Evolutionary conservation across 2,113 vertebrate species (phyloP).

Genomic region (Oncorhynchus mykiss): DNA sequence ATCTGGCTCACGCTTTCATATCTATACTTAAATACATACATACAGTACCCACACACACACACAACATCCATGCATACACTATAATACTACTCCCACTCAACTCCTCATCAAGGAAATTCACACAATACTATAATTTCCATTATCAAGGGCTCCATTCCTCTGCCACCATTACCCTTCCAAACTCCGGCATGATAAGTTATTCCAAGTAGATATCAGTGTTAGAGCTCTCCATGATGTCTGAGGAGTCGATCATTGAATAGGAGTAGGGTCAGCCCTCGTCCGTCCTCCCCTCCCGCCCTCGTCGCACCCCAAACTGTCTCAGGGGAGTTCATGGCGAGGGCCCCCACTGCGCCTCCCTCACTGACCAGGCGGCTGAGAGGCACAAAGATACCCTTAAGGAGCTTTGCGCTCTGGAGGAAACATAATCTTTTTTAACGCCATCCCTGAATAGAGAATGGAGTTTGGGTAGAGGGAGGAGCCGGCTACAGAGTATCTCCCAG

Average conservation of each 20-base stretch:
- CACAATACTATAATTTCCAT: neutral
- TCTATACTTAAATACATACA: too few relatives aligned
- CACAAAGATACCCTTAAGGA: constrained; percentile 80
- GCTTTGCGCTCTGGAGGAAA: constrained; percentile 80
- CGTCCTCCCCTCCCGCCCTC: constrained; percentile 4
- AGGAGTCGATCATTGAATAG: constrained; percentile 26
- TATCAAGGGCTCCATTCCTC: constrained; percentile 26
- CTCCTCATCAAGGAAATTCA: neutral
- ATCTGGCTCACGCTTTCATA: too few relatives aligned
- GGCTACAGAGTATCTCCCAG: constrained; percentile 70
- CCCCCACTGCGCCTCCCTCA: constrained; percentile 53
- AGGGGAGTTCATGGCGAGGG: constrained; percentile 50
- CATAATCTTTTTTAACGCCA: constrained; percentile 80
- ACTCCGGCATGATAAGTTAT: constrained; percentile 14
- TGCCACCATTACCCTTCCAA: constrained; percentile 22
- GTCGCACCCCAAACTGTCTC: constrained; percentile 18
- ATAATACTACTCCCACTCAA: neutral
- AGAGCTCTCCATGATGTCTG: constrained; percentile 24
- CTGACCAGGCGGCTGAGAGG: constrained; percentile 78
- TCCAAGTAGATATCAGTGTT: constrained; percentile 33
- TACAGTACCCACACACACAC: neutral
- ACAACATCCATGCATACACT: too few relatives aligned
- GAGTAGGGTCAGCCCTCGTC: constrained; percentile 51
- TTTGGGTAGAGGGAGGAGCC: constrained; percentile 37
- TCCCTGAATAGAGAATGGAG: constrained; percentile 66